These are phyloP conservation scores for Leptopilina boulardi DNA, from an alignment of 1,140 invertebrate species.

Conservation along the genomic window DNA sequence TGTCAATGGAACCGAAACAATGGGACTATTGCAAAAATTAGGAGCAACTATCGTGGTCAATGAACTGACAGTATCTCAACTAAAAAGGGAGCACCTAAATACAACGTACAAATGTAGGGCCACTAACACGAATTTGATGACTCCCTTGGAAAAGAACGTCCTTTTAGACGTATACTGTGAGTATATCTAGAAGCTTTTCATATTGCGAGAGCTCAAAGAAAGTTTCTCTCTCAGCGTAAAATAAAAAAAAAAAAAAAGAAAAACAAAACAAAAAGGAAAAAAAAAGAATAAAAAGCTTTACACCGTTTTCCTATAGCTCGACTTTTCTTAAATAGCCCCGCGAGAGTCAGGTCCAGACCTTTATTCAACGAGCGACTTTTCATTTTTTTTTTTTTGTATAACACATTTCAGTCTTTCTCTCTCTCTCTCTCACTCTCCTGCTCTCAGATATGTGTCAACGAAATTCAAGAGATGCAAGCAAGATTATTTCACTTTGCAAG, in stretches of 20 bases:
- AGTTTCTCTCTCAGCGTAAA: background rate
- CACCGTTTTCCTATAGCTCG: background rate
- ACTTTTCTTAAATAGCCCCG: conserved; percentile 29
- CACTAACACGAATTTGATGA: conserved; percentile 89
- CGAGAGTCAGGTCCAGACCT: conserved; percentile 32
- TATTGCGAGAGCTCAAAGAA: background rate
- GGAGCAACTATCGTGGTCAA: conserved; percentile 87
- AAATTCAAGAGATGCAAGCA: conserved; percentile 32
- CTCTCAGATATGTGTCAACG: conserved; percentile 32
- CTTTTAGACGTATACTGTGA: conserved; percentile 87
- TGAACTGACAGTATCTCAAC: conserved; percentile 82
- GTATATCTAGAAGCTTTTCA: conserved; percentile 66
- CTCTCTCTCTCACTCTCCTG: no score
- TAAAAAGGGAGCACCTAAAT: conserved; percentile 86
- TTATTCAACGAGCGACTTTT: background rate
- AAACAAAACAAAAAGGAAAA: no score
- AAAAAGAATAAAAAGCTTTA: conserved; percentile 8
- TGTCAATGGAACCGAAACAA: conserved; percentile 81
- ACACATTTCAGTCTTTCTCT: background rate
- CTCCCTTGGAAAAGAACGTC: conserved; percentile 86
- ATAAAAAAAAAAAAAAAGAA: no score
- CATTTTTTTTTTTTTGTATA: background rate
- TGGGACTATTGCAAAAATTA: conserved; percentile 75
- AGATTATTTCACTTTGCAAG: conserved; percentile 32
- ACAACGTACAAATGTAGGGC: conserved; percentile 91